These are phyloP conservation scores for Melanerpes aurifrons DNA, from an alignment of 2,113 vertebrate species.

Conservation along the genomic window DNA sequence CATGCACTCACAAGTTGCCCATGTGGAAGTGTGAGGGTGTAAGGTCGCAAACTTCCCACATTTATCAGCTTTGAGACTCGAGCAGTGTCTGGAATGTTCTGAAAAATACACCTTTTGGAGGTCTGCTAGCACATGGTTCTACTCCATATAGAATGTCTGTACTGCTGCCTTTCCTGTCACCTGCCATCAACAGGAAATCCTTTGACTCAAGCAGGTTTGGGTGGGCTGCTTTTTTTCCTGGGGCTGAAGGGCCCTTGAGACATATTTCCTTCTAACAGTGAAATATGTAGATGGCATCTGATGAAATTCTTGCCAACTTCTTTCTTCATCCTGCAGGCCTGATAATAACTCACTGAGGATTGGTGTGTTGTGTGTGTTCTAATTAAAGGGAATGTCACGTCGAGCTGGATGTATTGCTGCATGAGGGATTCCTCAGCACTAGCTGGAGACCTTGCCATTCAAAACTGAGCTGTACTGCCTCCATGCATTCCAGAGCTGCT, in stretches of 20 bases:
- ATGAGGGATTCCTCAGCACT: conserved; percentile 27
- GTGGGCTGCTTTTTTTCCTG: not conserved
- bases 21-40: not conserved
- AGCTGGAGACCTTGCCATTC: conserved; percentile 10
- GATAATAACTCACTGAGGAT: not conserved
- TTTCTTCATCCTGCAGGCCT: conserved; percentile 1
- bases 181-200: not conserved
- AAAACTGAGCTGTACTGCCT: not conserved
- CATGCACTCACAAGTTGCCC: not conserved
- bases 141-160: not conserved
- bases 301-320: conserved; percentile 49
- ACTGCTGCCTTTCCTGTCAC: conserved; percentile 6
- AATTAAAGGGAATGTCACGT: conserved; percentile 64
- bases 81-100: not conserved
- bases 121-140: not conserved
- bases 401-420: conserved; percentile 41
- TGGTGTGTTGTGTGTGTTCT: conserved; percentile 35
- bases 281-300: conserved; percentile 48
- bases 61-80: not conserved
- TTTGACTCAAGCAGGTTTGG: not conserved
- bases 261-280: not conserved
- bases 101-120: not conserved
- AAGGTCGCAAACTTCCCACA: not conserved
- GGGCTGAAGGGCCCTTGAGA: not conserved
- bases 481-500: conserved; percentile 41